These are phyloP conservation scores for Paedocypris sp. DNA, from an alignment of 2,113 vertebrate species.

Conservation along the genomic window DNA sequence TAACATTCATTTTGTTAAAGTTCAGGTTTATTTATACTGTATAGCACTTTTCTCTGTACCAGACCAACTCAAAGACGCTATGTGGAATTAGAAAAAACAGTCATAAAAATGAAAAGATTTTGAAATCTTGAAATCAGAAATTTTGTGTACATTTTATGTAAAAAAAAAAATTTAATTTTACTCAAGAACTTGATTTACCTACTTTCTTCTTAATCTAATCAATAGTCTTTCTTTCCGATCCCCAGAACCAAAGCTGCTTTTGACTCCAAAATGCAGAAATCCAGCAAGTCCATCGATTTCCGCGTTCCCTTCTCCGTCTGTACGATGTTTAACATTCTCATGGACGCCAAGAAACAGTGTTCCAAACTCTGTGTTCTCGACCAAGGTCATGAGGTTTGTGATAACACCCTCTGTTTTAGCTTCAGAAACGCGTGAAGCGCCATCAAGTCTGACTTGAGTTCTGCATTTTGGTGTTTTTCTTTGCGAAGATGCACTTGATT, in stretches of 20 bases:
- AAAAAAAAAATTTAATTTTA: no score
- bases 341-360: slow-evolving; percentile 88
- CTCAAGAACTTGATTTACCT: background rate
- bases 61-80: no score
- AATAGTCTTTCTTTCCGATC: no score
- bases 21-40: no score
- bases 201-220: background rate
- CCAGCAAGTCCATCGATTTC: slow-evolving; percentile 75
- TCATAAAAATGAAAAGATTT: no score
- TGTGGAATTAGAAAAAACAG: no score
- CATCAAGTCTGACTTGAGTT: background rate
- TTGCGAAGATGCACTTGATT: background rate
- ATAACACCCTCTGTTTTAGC: no score
- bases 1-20: no score
- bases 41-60: no score
- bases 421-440: no score
- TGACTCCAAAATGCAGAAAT: slow-evolving; percentile 82
- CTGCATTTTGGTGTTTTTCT: background rate
- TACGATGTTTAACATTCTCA: slow-evolving; percentile 92
- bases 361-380: slow-evolving; percentile 86
- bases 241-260: slow-evolving; percentile 86
- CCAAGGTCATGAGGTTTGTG: slow-evolving; percentile 80
- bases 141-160: no score
- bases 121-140: no score
- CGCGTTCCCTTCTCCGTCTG: slow-evolving; percentile 76